Evolutionary conservation across 2,888 invertebrate genomes (phyloP).

Genomic region (Drosophila ustulata): DNA sequence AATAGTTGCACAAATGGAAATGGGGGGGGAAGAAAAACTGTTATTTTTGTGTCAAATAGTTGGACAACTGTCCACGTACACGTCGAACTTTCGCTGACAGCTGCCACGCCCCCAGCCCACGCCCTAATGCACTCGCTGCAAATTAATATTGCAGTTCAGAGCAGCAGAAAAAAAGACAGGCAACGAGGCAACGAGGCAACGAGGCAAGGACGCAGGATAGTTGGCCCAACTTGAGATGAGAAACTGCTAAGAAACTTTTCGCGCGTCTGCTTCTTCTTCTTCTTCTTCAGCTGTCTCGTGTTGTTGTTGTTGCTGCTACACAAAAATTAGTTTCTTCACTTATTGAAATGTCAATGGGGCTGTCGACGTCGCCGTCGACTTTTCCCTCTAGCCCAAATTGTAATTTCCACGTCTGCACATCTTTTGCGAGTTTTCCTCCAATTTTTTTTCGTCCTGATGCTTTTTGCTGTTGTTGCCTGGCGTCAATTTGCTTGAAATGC

Average conservation of each 20-base stretch:
- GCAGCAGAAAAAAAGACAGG: not conserved
- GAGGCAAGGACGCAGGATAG: conserved; percentile 27
- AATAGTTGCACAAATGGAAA: conserved; percentile 57
- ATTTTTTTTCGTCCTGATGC: not conserved
- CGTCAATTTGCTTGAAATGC: conserved; percentile 80
- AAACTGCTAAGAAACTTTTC: conserved; percentile 65
- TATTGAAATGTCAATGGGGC: conserved; percentile 80
- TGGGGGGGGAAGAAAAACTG: conserved; percentile 65
- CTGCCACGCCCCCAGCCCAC: conserved; percentile 46
- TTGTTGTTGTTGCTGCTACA: conserved; percentile 33
- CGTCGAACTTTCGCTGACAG: conserved; percentile 80
- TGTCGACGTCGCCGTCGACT: conserved; percentile 48
- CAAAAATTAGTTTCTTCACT: conserved; percentile 80
- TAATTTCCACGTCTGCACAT: conserved; percentile 70
- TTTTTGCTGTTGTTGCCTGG: conserved; percentile 27
- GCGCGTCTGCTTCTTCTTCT: conserved; percentile 39
- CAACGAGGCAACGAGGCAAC: no score
- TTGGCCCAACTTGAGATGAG: conserved; percentile 63
- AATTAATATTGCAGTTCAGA: conserved; percentile 74
- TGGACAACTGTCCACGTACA: conserved; percentile 75
- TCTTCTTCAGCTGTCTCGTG: conserved; percentile 4
- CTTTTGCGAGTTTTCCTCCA: conserved; percentile 28
- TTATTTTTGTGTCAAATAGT: conserved; percentile 80
- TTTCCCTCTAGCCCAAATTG: conserved; percentile 66
- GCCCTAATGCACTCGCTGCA: conserved; percentile 79